Percentiles rank a stretch among this genome's conserved stretches.
Evolutionary conservation across 2,797 vertebrate genomes (phyloP).

Genomic region (Enteromius trimaculatus): DNA sequence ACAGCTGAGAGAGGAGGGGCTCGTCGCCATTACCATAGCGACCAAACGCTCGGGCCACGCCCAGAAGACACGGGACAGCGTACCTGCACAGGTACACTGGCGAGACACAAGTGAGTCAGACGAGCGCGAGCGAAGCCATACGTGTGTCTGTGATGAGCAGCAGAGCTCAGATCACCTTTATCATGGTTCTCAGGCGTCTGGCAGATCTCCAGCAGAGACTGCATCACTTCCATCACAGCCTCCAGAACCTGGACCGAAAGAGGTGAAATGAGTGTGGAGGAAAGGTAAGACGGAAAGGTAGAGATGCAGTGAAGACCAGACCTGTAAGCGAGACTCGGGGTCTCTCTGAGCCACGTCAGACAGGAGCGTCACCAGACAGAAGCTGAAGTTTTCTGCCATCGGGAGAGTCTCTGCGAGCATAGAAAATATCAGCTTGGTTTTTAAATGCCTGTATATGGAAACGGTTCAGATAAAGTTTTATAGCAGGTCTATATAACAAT

Average conservation of each 20-base stretch:
- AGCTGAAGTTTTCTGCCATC: slow-evolving; percentile 94
- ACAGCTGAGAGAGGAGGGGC: slow-evolving; percentile 91
- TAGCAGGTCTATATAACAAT: background rate
- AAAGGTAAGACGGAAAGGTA: background rate
- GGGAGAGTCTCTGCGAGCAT: slow-evolving; percentile 85
- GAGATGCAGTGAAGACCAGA: slow-evolving; percentile 56
- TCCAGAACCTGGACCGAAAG: slow-evolving; percentile 84
- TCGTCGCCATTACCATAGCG: slow-evolving; percentile 92
- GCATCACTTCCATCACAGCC: slow-evolving; percentile 87
- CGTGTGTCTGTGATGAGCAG: background rate
- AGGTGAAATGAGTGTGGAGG: background rate
- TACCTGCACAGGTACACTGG: slow-evolving; percentile 93
- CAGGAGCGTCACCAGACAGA: slow-evolving; percentile 91
- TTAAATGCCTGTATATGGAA: background rate
- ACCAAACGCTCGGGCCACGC: slow-evolving; percentile 91
- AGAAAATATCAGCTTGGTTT: slow-evolving; percentile 1
- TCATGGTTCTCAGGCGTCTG: slow-evolving; percentile 90
- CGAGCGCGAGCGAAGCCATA: background rate
- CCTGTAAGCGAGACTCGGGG: slow-evolving; percentile 82
- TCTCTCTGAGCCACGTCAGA: slow-evolving; percentile 92
- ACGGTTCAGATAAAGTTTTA: background rate
- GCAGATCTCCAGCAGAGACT: slow-evolving; percentile 88
- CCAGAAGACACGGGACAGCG: slow-evolving; percentile 87
- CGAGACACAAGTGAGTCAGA: background rate
- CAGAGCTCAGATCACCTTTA: slow-evolving; percentile 79